These are phyloP conservation scores for Exephanes ischioxanthus DNA, from an alignment of 2,888 invertebrate genomes.

Conservation along the genomic window DNA sequence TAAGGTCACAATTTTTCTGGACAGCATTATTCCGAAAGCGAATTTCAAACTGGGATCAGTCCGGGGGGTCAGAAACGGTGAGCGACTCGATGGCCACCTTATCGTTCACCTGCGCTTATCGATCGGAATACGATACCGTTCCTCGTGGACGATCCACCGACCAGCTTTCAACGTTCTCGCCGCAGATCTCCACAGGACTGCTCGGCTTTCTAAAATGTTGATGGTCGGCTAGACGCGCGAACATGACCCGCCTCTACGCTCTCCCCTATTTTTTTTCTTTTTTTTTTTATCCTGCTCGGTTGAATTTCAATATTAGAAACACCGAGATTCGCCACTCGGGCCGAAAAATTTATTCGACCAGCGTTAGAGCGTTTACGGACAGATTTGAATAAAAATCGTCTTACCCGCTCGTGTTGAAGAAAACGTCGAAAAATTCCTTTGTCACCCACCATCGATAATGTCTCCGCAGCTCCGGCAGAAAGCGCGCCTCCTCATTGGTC, in stretches of 20 bases:
- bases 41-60: background rate
- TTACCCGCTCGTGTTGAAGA: background rate
- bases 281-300: background rate
- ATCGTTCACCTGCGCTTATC: background rate
- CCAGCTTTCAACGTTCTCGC: background rate
- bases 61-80: background rate
- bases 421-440: background rate
- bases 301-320: background rate
- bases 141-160: background rate
- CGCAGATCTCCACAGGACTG: background rate
- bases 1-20: conserved; percentile 36
- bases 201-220: conserved; percentile 13
- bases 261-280: background rate
- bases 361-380: background rate
- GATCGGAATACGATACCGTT: background rate
- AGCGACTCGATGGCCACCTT: background rate
- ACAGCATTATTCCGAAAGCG: conserved; percentile 33
- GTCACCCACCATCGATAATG: conserved; percentile 17
- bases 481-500: background rate
- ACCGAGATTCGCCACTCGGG: background rate
- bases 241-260: background rate
- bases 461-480: background rate
- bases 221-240: background rate
- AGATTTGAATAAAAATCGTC: background rate
- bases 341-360: background rate